Conservation (phyloP, 2,797 vertebrate genomes). For the Crypturellus tataupa region DNA sequence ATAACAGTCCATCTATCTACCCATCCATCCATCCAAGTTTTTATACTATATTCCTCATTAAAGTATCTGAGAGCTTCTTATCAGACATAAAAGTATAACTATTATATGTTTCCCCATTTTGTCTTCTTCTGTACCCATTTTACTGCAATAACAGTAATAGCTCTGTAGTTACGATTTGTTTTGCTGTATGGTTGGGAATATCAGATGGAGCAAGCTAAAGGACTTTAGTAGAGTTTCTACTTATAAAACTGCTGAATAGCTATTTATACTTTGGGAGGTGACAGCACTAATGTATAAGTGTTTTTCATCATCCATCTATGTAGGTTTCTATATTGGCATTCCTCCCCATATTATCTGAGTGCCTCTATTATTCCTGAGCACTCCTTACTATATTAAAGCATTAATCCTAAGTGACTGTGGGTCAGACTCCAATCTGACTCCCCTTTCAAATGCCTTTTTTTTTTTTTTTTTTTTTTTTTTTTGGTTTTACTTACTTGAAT, state of each 20-base stretch:
- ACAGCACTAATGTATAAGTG: background rate
- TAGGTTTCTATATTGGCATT: background rate
- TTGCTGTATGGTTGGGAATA: background rate
- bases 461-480: slow-evolving; percentile 2
- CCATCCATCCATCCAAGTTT: background rate
- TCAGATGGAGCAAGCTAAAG: slow-evolving; percentile 12
- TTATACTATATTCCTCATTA: background rate
- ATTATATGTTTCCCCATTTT: background rate
- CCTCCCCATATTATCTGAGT: background rate
- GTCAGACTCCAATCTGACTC: background rate
- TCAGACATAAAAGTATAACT: background rate
- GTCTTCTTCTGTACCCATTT: background rate
- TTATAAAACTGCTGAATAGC: background rate
- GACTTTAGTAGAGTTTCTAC: background rate
- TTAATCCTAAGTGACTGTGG: background rate
- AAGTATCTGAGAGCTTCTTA: background rate
- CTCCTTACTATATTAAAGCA: background rate
- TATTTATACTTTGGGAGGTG: background rate
- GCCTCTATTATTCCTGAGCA: background rate
- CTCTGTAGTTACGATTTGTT: slow-evolving; percentile 2
- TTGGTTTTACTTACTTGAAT: background rate
- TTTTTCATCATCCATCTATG: background rate
- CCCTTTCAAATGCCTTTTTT: background rate
- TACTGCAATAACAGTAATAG: background rate
- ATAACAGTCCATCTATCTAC: background rate